Evolutionary conservation across 2,113 vertebrate genomes (phyloP), one percentile per base, ranked within the genome.

Genomic region (Seriola aureovittata): DNA sequence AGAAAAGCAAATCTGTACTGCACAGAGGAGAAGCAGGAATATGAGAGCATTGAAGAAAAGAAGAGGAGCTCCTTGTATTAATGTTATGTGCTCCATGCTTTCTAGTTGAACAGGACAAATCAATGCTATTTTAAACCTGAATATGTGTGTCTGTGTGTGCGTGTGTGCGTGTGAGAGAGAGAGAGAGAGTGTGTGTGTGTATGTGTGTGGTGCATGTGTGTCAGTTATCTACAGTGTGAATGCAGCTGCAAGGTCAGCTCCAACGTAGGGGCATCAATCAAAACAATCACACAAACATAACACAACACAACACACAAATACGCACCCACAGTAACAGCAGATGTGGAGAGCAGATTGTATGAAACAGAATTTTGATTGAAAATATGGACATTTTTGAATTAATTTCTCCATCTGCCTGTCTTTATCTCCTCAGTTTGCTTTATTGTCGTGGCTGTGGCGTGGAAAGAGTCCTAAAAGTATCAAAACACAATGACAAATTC

Each of bases 171-270:
- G 81, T 71, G n/a, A n/a, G n/a, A n/a, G n/a, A n/a, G n/a, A 23
- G 34, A 36, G 34, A 36, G 34, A 36, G 34, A 36, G 34, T 6
- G 34, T 6, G 34, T 36, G 34, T 36, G 34, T 36, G 34, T 36
- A 6, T 36, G 34, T 36, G 34, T 36, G 70, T 77, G 81, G 58
- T 71, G 74, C 65, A 23, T 59, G 40, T 59, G 50, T 75, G 83
- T 83, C 71, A 64, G 69, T 85, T 82, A 82, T 89, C 72, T 81
- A 74, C 64, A 78, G 65, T 79, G 70, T 80, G 50, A 71, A 80
- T 80, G 73, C 71, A 81, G 54, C 54, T 85, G 79, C 85, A 93
- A 91, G 90, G 87, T 88, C 88, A 87, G 79, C 78, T 63, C 70
- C 59, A 87, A 69, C 57, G n/a, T 64, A 78, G 57, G 42, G 4